Evolutionary conservation across 1,140 invertebrate species (phyloP).

Genomic region (Ostrea denselamellosa): DNA sequence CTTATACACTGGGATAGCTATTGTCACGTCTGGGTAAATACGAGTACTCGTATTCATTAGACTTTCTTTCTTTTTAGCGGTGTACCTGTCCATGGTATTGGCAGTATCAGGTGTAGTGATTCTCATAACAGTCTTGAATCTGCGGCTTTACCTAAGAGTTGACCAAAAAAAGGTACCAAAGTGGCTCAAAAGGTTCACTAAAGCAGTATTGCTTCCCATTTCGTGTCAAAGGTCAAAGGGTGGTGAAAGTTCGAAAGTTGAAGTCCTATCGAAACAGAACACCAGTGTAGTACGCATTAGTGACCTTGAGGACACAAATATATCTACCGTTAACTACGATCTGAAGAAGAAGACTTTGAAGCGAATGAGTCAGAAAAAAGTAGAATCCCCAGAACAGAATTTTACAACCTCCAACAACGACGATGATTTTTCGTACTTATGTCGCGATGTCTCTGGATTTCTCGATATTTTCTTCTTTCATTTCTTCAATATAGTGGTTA

Average conservation of each 20-base stretch:
- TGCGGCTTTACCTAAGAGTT: not conserved
- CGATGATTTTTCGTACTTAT: not conserved
- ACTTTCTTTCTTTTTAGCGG: not conserved
- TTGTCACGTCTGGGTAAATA: not conserved
- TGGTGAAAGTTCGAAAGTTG: not conserved
- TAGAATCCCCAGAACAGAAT: not conserved
- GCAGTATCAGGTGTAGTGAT: not conserved
- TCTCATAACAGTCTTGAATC: not conserved
- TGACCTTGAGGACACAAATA: not conserved
- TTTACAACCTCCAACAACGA: not conserved
- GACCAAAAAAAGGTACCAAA: not conserved
- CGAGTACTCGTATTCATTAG: not conserved
- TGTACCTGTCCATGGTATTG: not conserved
- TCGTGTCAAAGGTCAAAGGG: not conserved
- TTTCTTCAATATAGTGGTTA: not conserved
- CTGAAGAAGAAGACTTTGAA: not conserved
- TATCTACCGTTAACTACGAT: not conserved
- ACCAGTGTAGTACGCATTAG: not conserved
- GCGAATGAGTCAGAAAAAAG: not conserved
- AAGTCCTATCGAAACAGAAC: not conserved
- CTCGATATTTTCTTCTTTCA: conserved; percentile 16
- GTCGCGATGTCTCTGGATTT: not conserved
- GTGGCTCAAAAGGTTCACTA: conserved; percentile 4
- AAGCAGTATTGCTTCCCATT: not conserved
- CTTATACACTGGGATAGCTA: no score